Conservation (phyloP, 2,113 vertebrate species). For the Sylvilagus bachmani region DNA sequence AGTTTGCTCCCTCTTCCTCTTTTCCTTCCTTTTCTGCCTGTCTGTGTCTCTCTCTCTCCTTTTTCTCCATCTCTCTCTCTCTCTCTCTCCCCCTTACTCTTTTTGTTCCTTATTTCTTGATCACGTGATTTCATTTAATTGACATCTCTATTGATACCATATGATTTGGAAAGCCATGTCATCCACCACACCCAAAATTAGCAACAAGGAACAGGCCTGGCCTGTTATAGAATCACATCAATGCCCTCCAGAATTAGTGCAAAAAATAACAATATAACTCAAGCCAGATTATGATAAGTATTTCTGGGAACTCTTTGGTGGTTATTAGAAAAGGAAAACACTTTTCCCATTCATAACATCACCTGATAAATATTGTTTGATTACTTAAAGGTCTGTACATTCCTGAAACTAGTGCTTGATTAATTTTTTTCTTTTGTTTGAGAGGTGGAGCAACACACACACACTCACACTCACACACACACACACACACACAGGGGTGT, state of each 20-base stretch:
- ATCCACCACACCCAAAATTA: neutral
- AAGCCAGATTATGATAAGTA: neutral
- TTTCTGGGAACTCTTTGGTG: neutral
- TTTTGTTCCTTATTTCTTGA: neutral
- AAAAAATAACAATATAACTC: neutral
- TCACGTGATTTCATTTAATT: neutral
- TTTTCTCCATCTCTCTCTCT: neutral
- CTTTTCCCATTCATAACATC: neutral
- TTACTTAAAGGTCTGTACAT: neutral
- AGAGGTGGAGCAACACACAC: no score
- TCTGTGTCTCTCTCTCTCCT: neutral
- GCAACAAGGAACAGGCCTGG: neutral
- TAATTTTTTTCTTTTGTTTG: no score
- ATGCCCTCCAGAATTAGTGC: neutral
- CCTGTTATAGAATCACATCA: neutral
- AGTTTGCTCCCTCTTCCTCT: neutral
- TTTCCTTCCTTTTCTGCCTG: no score
- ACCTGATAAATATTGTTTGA: neutral
- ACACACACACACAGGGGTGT: no score
- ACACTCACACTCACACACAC: no score
- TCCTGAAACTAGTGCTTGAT: neutral
- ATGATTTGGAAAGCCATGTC: neutral
- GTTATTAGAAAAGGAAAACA: neutral
- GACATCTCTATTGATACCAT: neutral
- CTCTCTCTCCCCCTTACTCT: neutral